Evolutionary conservation across 2,888 invertebrate genomes (phyloP), one percentile per base, ranked within the genome.

Genomic region (Epiblema foenella): DNA sequence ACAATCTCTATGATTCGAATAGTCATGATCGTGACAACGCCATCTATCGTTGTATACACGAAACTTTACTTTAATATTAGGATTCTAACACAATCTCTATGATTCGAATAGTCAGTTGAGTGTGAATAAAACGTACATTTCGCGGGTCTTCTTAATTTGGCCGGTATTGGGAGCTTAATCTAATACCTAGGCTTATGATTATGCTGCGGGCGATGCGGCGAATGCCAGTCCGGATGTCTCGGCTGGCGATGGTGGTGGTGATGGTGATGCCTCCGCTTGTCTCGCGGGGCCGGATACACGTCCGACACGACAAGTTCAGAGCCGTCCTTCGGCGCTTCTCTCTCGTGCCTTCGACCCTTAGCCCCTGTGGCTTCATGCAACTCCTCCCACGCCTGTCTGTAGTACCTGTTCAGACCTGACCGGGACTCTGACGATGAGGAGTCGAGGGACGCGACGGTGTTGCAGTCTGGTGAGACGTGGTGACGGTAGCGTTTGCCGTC

Each of bases 301-400:
- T 96, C 96, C 15, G 95, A 95, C 15, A 96, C 96, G 56, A 96
- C 96, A 80, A 97, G 92, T 85, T 97, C 97, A 0, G 96, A 96
- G 58, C 96, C 96, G 81, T 97, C 97, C 51, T 95, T 94, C 76
- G 95, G 93, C 1, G 95, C 95, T 76, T 93, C 95, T 24, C 94
- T 85, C 73, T 93, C 94, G 75, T 87, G 89, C 37, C 88, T 78
- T 65, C 88, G 85, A 54, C 79, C 82, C 46, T 96, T 80, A 92
- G 95, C 84, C 0, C 95, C 95, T 4, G 97, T 95, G 5, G 97
- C 96, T 85, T 97, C 97, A 85, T 97, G 97, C 3, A 98, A 94
- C 86, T 98, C 98, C 86, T 98, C 98, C 98, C 98, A 98, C 2
- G 98, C 98, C 87, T 98, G 97, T 37, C 97, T 95, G 90, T 98